These are phyloP conservation scores for Drosophila helvetica DNA, from an alignment of 2,888 invertebrate species.

Conservation along the genomic window DNA sequence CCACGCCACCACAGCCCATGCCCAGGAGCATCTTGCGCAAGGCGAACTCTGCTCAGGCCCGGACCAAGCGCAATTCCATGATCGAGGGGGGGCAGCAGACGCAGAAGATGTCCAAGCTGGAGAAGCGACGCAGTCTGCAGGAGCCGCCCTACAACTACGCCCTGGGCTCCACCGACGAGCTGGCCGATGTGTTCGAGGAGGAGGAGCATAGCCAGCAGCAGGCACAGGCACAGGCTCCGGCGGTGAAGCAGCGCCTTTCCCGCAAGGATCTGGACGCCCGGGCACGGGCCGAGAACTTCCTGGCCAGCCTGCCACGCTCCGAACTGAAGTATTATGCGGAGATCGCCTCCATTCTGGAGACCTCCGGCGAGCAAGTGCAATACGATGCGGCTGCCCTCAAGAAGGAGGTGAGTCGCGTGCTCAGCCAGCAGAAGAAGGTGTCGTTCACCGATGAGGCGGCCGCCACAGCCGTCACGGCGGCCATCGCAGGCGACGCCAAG, in stretches of 20 bases:
- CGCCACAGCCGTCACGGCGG: conserved; percentile 39
- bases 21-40: conserved; percentile 82
- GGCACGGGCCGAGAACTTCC: conserved; percentile 82
- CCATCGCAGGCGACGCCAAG: conserved; percentile 48
- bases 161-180: conserved; percentile 79
- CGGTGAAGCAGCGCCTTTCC: conserved; percentile 78
- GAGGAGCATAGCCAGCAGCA: conserved; percentile 58
- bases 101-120: conserved; percentile 84
- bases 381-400: conserved; percentile 84
- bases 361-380: conserved; percentile 75
- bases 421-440: conserved; percentile 84
- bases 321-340: conserved; percentile 84
- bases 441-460: conserved; percentile 80
- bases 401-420: conserved; percentile 84
- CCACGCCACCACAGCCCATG: conserved; percentile 87
- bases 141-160: conserved; percentile 87
- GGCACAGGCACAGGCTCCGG: conserved; percentile 42
- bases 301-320: conserved; percentile 83
- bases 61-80: conserved; percentile 91
- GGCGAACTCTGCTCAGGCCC: conserved; percentile 80
- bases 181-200: conserved; percentile 83
- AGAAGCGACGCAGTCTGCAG: conserved; percentile 90
- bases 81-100: conserved; percentile 87
- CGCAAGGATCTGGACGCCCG: conserved; percentile 83
- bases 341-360: conserved; percentile 83